These are phyloP conservation scores for Bombus soroeensis DNA, from an alignment of 1,140 invertebrate species.

Conservation along the genomic window DNA sequence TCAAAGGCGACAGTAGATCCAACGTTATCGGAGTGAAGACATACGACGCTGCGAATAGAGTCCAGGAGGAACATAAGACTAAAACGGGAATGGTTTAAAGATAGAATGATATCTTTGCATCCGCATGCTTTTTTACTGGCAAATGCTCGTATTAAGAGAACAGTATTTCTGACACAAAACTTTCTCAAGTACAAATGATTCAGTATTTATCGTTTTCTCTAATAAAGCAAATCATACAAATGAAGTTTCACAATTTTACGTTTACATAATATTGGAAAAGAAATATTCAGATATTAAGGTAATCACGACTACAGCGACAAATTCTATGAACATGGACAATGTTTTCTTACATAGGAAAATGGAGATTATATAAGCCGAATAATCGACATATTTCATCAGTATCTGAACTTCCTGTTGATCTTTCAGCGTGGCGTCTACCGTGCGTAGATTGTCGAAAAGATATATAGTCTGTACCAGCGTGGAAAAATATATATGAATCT, in stretches of 20 bases:
- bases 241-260: fast-evolving
- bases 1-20: too few relatives aligned
- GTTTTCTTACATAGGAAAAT: background rate
- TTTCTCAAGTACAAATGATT: too few relatives aligned
- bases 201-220: too few relatives aligned
- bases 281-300: too few relatives aligned
- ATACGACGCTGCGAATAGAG: fast-evolving
- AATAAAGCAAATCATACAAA: too few relatives aligned
- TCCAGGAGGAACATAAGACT: fast-evolving
- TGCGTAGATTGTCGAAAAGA: background rate
- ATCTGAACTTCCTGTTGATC: conserved; percentile 9
- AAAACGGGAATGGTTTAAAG: fast-evolving
- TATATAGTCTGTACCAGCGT: background rate
- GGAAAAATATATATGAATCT: background rate
- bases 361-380: background rate
- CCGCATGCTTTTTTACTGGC: fast-evolving
- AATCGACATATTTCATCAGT: background rate
- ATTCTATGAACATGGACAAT: background rate
- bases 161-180: too few relatives aligned
- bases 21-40: too few relatives aligned
- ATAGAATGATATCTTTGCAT: too few relatives aligned
- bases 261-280: fast-evolving
- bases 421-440: background rate
- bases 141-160: too few relatives aligned
- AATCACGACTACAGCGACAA: fast-evolving